Evolutionary conservation across 2,888 invertebrate genomes (phyloP), one percentile per base, ranked within the genome.

Genomic region (Adineta ricciae): DNA sequence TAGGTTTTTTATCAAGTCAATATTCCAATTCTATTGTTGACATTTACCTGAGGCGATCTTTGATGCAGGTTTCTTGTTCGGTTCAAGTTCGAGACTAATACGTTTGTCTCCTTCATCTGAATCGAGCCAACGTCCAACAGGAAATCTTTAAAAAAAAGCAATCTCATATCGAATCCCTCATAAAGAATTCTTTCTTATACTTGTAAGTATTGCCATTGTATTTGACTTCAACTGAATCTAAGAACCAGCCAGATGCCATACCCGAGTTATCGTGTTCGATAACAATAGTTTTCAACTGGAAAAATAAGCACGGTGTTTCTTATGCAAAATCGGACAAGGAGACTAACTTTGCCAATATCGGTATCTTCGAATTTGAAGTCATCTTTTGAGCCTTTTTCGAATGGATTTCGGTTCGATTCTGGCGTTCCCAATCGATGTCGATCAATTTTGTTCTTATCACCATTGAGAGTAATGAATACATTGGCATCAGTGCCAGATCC

Each of bases 401-500:
- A 84, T 46, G n/a, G 7, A 64, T 84, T 27, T 2, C 2, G 1
- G 46, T 8, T n/a, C 0, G 9, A 11, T n/a, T 27, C 11, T 38
- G 83, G 21, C 0, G n/a, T 24, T 46, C 64, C 1, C 14, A 84
- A 24, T 46, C 24, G 56, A 56, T 38, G 24, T 36, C 54, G 41
- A 41, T 16, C 5, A 11, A 84, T 38, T 27, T 56, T 56, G 1
- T 46, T 24, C 9, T 64, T 38, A 27, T 54, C 52, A 56, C 83
- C 83, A 64, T 52, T 24, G 0, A 84, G 38, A 27, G 41, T 41
- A 5, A 84, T 41, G 41, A 64, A 84, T 56, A 46, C 83, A n/a
- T 84, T 46, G n/a, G 83, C 83, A 41, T 84, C 83, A 52, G 52
- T 84, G 2, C 83, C 83, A 16, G 83, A 38, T 14, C 8, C 9